These are phyloP conservation scores for Ctenodactylus gundi DNA, from an alignment of 2,113 vertebrate species.

Conservation along the genomic window DNA sequence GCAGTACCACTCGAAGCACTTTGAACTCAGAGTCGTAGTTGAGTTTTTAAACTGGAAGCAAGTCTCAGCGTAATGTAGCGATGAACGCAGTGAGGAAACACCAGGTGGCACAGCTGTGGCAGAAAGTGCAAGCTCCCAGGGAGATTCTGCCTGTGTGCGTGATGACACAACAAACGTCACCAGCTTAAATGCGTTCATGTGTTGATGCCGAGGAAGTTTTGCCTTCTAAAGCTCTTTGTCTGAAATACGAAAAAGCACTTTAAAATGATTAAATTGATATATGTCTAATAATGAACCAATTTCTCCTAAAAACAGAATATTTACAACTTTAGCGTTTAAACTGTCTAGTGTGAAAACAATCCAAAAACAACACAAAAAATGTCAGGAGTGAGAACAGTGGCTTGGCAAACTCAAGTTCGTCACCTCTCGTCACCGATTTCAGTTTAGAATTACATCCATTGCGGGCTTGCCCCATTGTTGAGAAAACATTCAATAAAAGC, in stretches of 20 bases:
- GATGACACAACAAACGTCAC: not conserved
- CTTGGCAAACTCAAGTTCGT: not conserved
- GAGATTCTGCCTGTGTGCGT: not conserved
- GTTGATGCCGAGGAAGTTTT: not conserved
- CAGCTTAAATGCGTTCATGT: not conserved
- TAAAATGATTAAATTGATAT: not conserved
- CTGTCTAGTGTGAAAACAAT: not conserved
- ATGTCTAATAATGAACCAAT: not conserved
- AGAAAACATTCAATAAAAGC: not conserved
- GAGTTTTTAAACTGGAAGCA: not conserved
- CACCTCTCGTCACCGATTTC: not conserved
- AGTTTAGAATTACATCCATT: not conserved
- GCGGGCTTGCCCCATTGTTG: not conserved
- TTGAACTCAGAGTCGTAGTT: not conserved
- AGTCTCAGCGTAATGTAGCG: not conserved
- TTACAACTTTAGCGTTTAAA: not conserved
- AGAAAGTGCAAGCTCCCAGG: accelerated
- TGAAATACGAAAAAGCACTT: not conserved
- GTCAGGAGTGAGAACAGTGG: not conserved
- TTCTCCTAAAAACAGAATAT: not conserved
- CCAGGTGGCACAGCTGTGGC: not conserved
- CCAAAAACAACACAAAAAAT: not conserved
- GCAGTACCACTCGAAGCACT: not conserved
- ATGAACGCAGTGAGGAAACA: not conserved
- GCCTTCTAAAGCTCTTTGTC: not conserved